These are phyloP conservation scores for Limnephilus marmoratus DNA, from an alignment of 2,888 invertebrate species.

Conservation along the genomic window DNA sequence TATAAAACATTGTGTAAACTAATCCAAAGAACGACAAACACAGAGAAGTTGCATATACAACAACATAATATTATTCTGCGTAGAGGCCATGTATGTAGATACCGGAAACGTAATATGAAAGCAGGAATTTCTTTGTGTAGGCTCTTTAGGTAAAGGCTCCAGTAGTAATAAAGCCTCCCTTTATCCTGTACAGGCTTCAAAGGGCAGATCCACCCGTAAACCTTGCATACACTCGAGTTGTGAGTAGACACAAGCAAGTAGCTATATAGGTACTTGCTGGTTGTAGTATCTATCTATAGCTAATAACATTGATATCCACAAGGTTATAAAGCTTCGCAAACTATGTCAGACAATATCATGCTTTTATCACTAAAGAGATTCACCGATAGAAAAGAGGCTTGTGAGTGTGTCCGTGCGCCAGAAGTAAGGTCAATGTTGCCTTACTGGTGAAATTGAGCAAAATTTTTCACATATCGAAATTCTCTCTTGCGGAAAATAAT, in stretches of 20 bases:
- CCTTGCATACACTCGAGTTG: not conserved
- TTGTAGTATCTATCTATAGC: not conserved
- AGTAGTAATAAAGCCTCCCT: constrained; percentile 35
- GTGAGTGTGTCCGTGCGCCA: not conserved
- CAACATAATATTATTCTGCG: not conserved
- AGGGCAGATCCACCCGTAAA: constrained; percentile 24
- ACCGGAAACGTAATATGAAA: constrained; percentile 25
- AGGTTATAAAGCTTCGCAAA: not conserved
- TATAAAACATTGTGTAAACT: not conserved
- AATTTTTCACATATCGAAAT: not conserved
- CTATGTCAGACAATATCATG: not conserved
- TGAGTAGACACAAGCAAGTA: not conserved
- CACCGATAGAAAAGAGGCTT: not conserved
- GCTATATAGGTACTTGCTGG: not conserved
- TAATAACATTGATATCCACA: not conserved
- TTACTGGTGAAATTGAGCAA: not conserved
- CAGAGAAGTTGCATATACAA: not conserved
- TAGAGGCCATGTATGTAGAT: not conserved
- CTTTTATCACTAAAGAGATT: not conserved
- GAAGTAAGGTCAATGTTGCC: not conserved
- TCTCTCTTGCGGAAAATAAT: too few relatives aligned
- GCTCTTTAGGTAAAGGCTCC: constrained; percentile 39
- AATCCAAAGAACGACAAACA: not conserved
- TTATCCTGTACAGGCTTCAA: constrained; percentile 26
- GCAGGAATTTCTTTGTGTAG: constrained; percentile 47